Conservation (phyloP, 2,888 invertebrate genomes). For the Melanchra persicariae region DNA sequence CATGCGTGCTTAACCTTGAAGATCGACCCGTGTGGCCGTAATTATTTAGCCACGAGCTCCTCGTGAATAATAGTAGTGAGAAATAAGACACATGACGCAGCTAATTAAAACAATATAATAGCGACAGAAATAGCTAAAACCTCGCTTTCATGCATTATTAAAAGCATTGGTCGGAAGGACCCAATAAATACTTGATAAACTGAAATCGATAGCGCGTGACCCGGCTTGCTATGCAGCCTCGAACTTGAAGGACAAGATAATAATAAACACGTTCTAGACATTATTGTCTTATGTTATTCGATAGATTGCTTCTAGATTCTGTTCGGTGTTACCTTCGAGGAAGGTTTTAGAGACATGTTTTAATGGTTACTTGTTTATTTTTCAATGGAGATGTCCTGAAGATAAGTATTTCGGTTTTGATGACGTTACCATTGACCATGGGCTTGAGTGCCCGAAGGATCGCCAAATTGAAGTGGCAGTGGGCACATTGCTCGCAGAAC, state of each 20-base stretch:
- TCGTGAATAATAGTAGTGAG: too few species aligned
- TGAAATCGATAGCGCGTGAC: constrained; percentile 30
- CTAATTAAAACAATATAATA: constrained; percentile 29
- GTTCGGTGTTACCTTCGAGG: not conserved
- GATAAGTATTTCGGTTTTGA: not conserved
- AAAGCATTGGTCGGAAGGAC: constrained; percentile 7
- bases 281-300: not conserved
- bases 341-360: not conserved
- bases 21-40: too few species aligned
- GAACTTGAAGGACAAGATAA: constrained; percentile 32
- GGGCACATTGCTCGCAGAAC: too few species aligned
- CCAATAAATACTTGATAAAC: constrained; percentile 13
- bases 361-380: not conserved
- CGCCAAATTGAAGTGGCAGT: too few species aligned
- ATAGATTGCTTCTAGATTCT: constrained; percentile 13
- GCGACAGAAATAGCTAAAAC: constrained; percentile 6
- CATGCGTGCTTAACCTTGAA: too few species aligned
- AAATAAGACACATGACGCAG: too few species aligned
- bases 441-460: too few species aligned
- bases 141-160: constrained; percentile 29
- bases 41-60: too few species aligned
- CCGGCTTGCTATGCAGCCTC: constrained; percentile 28
- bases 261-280: constrained; percentile 18
- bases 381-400: not conserved
- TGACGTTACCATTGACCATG: too few species aligned